phyloP scores from a whole-genome alignment of 2,797 vertebrate species.

The Spheniscus humboldti region DNA sequence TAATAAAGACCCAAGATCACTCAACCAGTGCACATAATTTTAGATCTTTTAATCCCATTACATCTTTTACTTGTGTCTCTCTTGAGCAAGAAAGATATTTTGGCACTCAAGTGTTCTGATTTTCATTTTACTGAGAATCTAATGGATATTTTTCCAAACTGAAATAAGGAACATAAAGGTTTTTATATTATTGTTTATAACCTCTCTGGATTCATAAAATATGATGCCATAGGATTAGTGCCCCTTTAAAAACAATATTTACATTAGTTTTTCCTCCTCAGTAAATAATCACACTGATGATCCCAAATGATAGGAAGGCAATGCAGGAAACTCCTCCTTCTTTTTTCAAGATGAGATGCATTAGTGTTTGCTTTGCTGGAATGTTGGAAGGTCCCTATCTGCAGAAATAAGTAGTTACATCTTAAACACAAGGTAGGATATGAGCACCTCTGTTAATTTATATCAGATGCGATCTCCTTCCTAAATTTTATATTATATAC shows the following conservation, averaged over 20 bases:
- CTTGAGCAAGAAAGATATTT: background rate
- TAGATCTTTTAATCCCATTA: background rate
- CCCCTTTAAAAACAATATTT: background rate
- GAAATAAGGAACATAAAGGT: background rate
- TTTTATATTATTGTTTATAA: background rate
- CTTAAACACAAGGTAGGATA: background rate
- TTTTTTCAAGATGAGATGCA: background rate
- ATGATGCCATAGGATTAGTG: background rate
- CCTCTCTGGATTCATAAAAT: background rate
- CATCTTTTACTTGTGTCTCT: background rate
- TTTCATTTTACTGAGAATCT: background rate
- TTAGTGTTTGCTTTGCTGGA: background rate
- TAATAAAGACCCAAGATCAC: background rate
- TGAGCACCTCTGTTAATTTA: background rate
- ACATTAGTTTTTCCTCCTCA: background rate
- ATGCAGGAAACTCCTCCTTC: background rate
- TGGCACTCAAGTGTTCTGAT: background rate
- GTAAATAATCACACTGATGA: background rate
- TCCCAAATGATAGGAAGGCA: background rate
- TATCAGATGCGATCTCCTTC: background rate
- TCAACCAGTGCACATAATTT: background rate
- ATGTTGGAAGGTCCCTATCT: background rate
- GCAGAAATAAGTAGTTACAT: background rate
- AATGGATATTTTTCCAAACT: background rate
- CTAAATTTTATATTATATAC: background rate